phyloP scores from a whole-genome alignment of 1,140 invertebrate species.

The Protaetia brevitarsis region DNA sequence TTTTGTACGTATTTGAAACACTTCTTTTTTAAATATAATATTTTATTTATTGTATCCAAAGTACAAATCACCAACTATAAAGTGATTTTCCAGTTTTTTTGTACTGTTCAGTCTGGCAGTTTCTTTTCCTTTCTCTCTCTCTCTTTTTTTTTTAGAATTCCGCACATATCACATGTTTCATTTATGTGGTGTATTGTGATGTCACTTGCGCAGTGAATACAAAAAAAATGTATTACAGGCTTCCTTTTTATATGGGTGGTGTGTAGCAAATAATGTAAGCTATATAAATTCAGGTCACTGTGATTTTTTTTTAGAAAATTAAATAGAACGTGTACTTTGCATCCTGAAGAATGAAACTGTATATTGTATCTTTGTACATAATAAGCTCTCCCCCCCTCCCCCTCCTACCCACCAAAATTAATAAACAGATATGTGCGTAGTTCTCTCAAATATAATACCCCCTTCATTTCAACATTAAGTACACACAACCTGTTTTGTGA shows the following conservation, averaged over 20 bases:
- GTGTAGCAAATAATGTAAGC: no score
- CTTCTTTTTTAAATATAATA: neutral
- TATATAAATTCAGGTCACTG: no score
- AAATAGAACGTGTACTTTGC: no score
- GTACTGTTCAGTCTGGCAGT: neutral
- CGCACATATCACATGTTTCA: neutral
- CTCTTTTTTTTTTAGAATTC: neutral
- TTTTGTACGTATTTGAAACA: neutral
- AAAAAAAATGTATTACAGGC: neutral
- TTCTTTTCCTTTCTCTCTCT: no score
- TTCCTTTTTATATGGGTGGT: no score
- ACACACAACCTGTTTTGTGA: constrained; percentile 9
- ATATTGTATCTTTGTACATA: neutral
- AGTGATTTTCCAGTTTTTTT: neutral
- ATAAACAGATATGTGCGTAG: neutral
- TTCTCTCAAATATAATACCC: neutral
- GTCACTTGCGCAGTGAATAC: neutral
- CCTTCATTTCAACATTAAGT: neutral
- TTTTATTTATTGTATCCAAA: neutral
- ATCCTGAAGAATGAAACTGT: neutral
- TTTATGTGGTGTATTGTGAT: neutral
- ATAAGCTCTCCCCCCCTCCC: neutral
- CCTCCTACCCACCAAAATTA: no score
- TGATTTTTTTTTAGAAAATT: no score
- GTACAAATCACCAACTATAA: neutral